Evolutionary conservation across 2,797 vertebrate genomes (phyloP), one percentile per base, ranked within the genome.

Genomic region (Cuculus canorus): DNA sequence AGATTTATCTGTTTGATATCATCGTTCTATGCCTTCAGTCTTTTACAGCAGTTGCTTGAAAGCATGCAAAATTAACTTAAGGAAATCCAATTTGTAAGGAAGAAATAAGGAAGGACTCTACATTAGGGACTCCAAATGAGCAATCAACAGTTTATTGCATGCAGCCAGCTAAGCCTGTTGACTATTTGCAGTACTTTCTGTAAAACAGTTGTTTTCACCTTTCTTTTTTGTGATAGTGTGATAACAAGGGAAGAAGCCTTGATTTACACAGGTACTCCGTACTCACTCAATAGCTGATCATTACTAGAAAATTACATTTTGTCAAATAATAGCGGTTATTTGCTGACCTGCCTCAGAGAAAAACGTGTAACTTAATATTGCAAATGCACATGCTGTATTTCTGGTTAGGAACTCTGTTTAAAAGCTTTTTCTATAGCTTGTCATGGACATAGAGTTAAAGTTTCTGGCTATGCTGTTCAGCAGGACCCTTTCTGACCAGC

Each of bases 281-380:
- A 35, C 30, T 85, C n/a, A 68, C 0, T 32, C 32, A 53, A 3
- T 53, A 52, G n/a, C 27, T 0, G 1, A 10, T 21, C 28, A 53
- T 52, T 53, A 48, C 45, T 22, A 56, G 10, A 35, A 86, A 86
- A 63, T 17, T 48, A 48, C 43, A 37, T 60, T 86, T 78, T 90
- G 30, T 57, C 32, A 83, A 35, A 39, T 69, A 56, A 47, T 57
- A 32, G 81, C 41, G 52, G 45, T 72, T 56, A 52, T 60, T 84
- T 73, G 66, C 84, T 50, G 43, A 1, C 24, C 32, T 32, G 4
- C 32, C 17, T 71, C 35, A 48, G 79, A 8, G n/a, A 68, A 80
- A 53, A 39, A 16, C 43, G 17, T 17, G 13, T 37, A 19, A 35
- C 10, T 60, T 32, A 57, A 14, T 17, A 53, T 35, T 52, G 43